A percentile compares a stretch with the other conserved stretches of the same genome.
Evolutionary conservation across 1,140 invertebrate species (phyloP).

Genomic region (Cydia splendana): DNA sequence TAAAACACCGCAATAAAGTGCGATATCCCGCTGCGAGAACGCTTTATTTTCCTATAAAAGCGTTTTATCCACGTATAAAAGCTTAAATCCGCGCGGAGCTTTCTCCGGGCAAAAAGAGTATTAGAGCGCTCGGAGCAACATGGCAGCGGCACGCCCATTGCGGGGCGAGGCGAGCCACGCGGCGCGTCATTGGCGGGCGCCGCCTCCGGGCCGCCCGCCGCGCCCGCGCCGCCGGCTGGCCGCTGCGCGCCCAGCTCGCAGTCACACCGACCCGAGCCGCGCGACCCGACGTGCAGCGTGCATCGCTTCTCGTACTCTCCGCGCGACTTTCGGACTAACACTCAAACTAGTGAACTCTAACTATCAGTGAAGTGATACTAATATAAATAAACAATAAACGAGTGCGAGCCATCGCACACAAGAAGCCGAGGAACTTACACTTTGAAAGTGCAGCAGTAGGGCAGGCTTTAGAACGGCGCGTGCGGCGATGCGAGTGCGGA

Average conservation of each 20-base stretch:
- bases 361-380: slow-evolving; percentile 2
- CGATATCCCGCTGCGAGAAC: slow-evolving; percentile 76
- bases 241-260: slow-evolving; percentile 41
- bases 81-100: slow-evolving; percentile 78
- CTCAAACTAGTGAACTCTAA: slow-evolving; percentile 14
- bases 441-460: neutral
- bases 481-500: slow-evolving; percentile 33
- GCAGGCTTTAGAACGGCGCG: neutral
- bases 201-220: slow-evolving; percentile 26
- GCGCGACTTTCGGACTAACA: slow-evolving; percentile 10
- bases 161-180: slow-evolving; percentile 36
- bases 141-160: slow-evolving; percentile 69
- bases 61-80: slow-evolving; percentile 79
- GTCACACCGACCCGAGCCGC: slow-evolving; percentile 56
- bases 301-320: slow-evolving; percentile 40
- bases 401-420: neutral
- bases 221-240: slow-evolving; percentile 44
- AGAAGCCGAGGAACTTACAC: neutral
- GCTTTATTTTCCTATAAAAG: slow-evolving; percentile 78
- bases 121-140: slow-evolving; percentile 66
- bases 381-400: neutral
- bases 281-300: slow-evolving; percentile 41
- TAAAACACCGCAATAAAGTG: slow-evolving; percentile 74
- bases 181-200: slow-evolving; percentile 27
- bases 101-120: slow-evolving; percentile 76